These are phyloP conservation scores for Micropoecilia bifurca DNA, from an alignment of 2,797 vertebrate species.

Conservation along the genomic window DNA sequence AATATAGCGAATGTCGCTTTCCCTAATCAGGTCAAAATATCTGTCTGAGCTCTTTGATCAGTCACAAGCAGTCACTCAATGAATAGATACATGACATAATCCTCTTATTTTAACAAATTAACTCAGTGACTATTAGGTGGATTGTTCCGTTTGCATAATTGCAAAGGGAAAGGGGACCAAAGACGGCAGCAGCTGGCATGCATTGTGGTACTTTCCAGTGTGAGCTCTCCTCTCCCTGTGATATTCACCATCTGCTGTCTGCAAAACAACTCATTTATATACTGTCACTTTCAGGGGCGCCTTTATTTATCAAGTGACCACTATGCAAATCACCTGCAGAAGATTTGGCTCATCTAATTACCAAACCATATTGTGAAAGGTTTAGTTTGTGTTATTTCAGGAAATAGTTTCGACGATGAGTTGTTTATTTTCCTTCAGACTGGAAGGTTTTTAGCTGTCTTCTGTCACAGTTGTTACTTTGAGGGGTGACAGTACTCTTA, in stretches of 20 bases:
- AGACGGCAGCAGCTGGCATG: conserved; percentile 90
- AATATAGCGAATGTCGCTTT: conserved; percentile 8
- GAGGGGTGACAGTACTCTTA: conserved; percentile 64
- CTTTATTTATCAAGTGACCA: conserved; percentile 89
- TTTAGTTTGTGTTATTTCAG: conserved; percentile 72
- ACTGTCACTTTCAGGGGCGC: conserved; percentile 83
- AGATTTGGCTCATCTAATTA: conserved; percentile 80
- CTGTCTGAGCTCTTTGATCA: conserved; percentile 56
- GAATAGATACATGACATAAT: conserved; percentile 61
- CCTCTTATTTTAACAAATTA: conserved; percentile 69
- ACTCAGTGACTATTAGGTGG: conserved; percentile 71
- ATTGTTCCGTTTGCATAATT: conserved; percentile 75
- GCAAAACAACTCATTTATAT: conserved; percentile 92
- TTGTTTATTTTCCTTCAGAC: conserved; percentile 55
- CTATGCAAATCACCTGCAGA: conserved; percentile 85
- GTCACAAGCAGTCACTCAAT: conserved; percentile 59
- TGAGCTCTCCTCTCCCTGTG: conserved; percentile 83
- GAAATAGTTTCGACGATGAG: conserved; percentile 52
- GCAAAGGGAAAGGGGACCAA: conserved; percentile 72
- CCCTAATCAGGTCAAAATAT: conserved; percentile 57
- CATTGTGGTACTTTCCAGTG: conserved; percentile 80
- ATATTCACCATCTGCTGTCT: conserved; percentile 94
- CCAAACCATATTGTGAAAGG: conserved; percentile 77
- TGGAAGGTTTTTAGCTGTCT: conserved; percentile 48
- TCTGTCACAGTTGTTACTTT: conserved; percentile 47